Base-by-base conservation (phyloP, 1,140 invertebrate genomes). In the Microplitis mediator region DNA sequence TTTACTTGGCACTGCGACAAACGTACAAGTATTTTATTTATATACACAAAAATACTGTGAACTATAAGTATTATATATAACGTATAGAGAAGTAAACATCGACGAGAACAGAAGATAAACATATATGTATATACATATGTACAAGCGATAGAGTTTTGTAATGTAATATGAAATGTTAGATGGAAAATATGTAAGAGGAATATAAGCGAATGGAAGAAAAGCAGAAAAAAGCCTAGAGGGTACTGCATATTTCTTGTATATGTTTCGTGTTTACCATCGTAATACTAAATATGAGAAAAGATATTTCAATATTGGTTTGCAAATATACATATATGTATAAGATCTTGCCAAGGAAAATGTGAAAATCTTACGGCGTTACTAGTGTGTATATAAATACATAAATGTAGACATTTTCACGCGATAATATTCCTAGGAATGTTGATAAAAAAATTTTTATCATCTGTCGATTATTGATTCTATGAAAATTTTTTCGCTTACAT, bases 301-400 rank as follows among this genome's bases (percentile, higher is more conserved):
- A 79, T 80, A 84, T 85, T 84, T 85, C 81, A 82, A 83, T 86
- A 84, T 82, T 79, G 79, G 76, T 76, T 74, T 61, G 69, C 71
- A 79, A 79, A 81, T 76, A 77, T 60, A 71, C 69, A 74, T 74
- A 67, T 61, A 67, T 54, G 11, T 67, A 13, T 67, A 32, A 34
- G 50, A 52, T 34, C 31, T 8, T 39, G 16, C 16, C n/a, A 52
- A 50, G 51, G 9, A 23, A 67, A 67, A 45, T 68, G 35, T 68
- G 32, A 4, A 34, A 68, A 52, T 61, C 61, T 39, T 62, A 23
- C 23, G 11, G 54, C 34, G 13, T n/a, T 39, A 35, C 6, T 13
- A 62, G 13, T 13, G 35, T 35, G 60, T 11, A 31, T 35, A 62
- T 35, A 36, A 36, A 31, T 62, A 13, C 14, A n/a, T 61, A 32